Evolutionary conservation across 2,113 vertebrate genomes (phyloP).

Genomic region (Oostethus manadensis): DNA sequence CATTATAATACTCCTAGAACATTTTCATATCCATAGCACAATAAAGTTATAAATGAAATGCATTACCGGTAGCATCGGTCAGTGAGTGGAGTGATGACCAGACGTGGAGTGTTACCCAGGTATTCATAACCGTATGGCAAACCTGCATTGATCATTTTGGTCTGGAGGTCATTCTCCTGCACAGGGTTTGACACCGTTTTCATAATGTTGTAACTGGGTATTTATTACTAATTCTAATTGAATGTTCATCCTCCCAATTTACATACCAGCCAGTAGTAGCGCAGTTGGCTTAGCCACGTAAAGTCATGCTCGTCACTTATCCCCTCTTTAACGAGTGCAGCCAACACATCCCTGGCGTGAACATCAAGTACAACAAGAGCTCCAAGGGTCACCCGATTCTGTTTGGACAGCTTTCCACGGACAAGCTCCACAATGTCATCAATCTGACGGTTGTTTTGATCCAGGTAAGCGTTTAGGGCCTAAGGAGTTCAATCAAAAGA

Average conservation of each 20-base stretch:
- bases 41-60: not conserved
- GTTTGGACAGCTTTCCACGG: constrained; percentile 82
- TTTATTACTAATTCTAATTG: not conserved
- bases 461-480: constrained; percentile 77
- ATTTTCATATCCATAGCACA: not conserved
- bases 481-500: constrained; percentile 41
- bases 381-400: constrained; percentile 81
- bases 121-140: constrained; percentile 88
- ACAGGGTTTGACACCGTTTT: constrained; percentile 4
- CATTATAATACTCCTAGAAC: not conserved
- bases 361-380: constrained; percentile 85
- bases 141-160: constrained; percentile 91
- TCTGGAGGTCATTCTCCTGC: constrained; percentile 83
- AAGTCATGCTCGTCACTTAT: constrained; percentile 83
- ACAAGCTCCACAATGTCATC: constrained; percentile 84
- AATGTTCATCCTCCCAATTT: not conserved
- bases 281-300: constrained; percentile 87
- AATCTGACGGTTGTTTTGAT: constrained; percentile 79
- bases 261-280: constrained; percentile 85
- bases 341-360: constrained; percentile 82
- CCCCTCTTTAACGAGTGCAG: constrained; percentile 74
- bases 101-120: constrained; percentile 80
- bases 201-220: not conserved
- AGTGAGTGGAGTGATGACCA: constrained; percentile 88
- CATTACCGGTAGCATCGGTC: constrained; percentile 88